A percentile compares a stretch with the other conserved stretches of the same genome.
phyloP scores from a whole-genome alignment of 2,113 vertebrate species.

The Trichechus manatus region DNA sequence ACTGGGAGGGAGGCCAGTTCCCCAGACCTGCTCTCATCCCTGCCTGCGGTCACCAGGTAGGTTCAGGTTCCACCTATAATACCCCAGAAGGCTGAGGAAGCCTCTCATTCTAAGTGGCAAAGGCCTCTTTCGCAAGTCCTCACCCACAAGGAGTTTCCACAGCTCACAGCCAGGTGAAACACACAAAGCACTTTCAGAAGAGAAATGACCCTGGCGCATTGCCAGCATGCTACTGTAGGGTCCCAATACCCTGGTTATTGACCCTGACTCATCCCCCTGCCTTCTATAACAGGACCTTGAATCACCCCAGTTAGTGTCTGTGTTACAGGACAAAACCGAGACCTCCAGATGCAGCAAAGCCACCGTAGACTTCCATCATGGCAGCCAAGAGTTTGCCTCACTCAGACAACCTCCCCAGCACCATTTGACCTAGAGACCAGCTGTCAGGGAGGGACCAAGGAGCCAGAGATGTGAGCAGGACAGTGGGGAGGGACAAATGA shows the following conservation, averaged over 20 bases:
- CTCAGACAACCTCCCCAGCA: background rate
- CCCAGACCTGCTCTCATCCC: background rate
- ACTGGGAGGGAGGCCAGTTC: too few relatives aligned
- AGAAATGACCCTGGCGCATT: background rate
- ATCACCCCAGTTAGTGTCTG: background rate
- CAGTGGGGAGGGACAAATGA: background rate
- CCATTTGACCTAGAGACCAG: background rate
- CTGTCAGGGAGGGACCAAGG: background rate
- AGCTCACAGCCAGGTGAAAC: background rate
- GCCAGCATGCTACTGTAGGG: background rate
- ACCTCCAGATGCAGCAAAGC: background rate
- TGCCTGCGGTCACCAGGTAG: background rate
- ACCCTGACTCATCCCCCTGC: background rate
- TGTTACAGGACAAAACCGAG: constrained; percentile 33
- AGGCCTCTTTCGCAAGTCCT: background rate
- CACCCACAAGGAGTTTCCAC: background rate
- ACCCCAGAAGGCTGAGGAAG: background rate
- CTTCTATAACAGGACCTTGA: constrained; percentile 36
- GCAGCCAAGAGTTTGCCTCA: background rate
- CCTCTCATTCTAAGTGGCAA: background rate
- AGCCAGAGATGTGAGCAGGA: background rate
- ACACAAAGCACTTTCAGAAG: background rate
- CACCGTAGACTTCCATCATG: background rate
- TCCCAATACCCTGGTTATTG: background rate
- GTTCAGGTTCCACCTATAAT: background rate